Evolutionary conservation across 2,888 invertebrate species (phyloP).

Genomic region (Xylocampa areola): DNA sequence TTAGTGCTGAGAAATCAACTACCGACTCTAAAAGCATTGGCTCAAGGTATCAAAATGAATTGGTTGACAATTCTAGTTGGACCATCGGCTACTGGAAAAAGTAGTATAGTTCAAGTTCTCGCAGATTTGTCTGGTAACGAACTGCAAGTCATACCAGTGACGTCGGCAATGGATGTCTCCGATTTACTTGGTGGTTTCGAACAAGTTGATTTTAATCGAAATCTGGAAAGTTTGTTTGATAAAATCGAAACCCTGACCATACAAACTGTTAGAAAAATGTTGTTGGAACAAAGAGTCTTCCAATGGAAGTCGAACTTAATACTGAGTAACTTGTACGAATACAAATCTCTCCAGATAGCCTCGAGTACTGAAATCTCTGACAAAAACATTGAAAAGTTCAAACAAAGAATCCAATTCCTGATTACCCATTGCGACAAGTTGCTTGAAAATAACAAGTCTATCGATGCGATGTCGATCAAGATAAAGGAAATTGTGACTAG

Average conservation of each 20-base stretch:
- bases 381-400: constrained; percentile 71
- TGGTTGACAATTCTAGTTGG: constrained; percentile 98
- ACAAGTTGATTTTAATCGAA: constrained; percentile 94
- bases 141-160: constrained; percentile 94
- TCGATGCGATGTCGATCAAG: constrained; percentile 50
- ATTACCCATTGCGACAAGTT: constrained; percentile 71
- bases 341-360: constrained; percentile 67
- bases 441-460: constrained; percentile 56
- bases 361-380: constrained; percentile 57
- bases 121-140: constrained; percentile 93
- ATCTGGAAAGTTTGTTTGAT: constrained; percentile 92
- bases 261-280: constrained; percentile 83
- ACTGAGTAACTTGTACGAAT: constrained; percentile 73
- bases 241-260: constrained; percentile 89
- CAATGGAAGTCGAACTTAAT: constrained; percentile 72
- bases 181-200: constrained; percentile 99
- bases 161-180: constrained; percentile 97
- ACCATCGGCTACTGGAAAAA: constrained; percentile 94
- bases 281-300: constrained; percentile 70
- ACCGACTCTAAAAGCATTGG: constrained; percentile 93
- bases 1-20: constrained; percentile 90
- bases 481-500: constrained; percentile 71
- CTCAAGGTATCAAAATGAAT: constrained; percentile 96
- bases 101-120: constrained; percentile 93
- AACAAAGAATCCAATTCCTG: constrained; percentile 74